phyloP scores from a whole-genome alignment of 2,797 vertebrate species.

The Pantherophis vulpinus region DNA sequence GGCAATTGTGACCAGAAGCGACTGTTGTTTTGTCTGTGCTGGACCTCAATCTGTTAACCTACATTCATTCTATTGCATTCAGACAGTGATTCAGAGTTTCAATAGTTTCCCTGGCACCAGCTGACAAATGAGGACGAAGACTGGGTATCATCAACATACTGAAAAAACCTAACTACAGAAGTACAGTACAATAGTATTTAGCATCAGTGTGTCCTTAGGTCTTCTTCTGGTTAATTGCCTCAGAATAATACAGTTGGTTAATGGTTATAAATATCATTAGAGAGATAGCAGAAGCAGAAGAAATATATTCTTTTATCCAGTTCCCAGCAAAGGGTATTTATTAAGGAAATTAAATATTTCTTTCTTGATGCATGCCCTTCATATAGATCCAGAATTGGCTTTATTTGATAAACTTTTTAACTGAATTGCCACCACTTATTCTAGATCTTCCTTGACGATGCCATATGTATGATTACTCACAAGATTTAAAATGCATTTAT shows the following conservation, averaged over 20 bases:
- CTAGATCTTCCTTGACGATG: background rate
- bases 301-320: background rate
- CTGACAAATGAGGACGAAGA: background rate
- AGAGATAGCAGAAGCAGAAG: background rate
- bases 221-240: background rate
- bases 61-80: background rate
- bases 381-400: background rate
- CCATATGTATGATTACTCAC: background rate
- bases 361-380: background rate
- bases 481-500: background rate
- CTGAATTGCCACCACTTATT: background rate
- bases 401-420: background rate
- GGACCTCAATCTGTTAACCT: background rate
- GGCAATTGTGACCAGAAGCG: background rate
- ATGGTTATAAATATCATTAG: background rate
- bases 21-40: background rate
- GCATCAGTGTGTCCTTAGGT: background rate
- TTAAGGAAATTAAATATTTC: background rate
- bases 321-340: background rate
- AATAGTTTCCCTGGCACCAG: background rate
- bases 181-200: background rate
- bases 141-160: background rate
- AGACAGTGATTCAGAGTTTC: background rate
- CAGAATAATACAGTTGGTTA: background rate
- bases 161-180: background rate